Evolutionary conservation across 2,113 vertebrate species (phyloP).

Genomic region (Morone saxatilis): DNA sequence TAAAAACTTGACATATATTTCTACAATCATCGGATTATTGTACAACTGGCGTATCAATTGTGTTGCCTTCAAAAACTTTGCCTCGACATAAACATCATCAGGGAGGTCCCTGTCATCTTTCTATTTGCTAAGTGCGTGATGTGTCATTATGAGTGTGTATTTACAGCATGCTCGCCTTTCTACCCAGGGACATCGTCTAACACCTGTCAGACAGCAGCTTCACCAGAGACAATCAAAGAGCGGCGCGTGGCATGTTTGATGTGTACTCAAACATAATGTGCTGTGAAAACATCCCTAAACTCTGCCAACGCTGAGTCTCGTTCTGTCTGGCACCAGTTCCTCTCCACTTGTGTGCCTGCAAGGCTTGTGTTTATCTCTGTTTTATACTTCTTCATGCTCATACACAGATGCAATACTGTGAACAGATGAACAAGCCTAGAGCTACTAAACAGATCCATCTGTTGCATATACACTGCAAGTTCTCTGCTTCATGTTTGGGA

Average conservation of each 20-base stretch:
- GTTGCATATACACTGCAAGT: slow-evolving; percentile 32
- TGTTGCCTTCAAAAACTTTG: slow-evolving; percentile 61
- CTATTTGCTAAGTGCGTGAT: slow-evolving; percentile 63
- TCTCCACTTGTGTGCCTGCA: slow-evolving; percentile 35
- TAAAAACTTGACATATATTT: slow-evolving; percentile 51
- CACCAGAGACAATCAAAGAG: slow-evolving; percentile 91
- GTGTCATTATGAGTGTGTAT: slow-evolving; percentile 65
- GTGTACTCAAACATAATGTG: slow-evolving; percentile 88
- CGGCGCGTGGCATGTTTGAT: slow-evolving; percentile 90
- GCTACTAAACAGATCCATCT: slow-evolving; percentile 55
- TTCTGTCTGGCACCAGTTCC: slow-evolving; percentile 47
- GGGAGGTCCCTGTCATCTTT: slow-evolving; percentile 64
- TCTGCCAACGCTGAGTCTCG: slow-evolving; percentile 55
- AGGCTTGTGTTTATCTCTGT: slow-evolving; percentile 45
- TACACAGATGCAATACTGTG: slow-evolving; percentile 13
- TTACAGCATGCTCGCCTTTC: slow-evolving; percentile 49
- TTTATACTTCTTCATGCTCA: slow-evolving; percentile 44
- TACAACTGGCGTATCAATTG: slow-evolving; percentile 60
- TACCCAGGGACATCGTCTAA: slow-evolving; percentile 75
- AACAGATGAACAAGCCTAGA: slow-evolving; percentile 54
- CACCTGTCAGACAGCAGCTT: slow-evolving; percentile 91
- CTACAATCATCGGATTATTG: slow-evolving; percentile 51
- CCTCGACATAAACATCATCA: slow-evolving; percentile 50
- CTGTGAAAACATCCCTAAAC: slow-evolving; percentile 87
- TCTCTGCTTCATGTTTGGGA: slow-evolving; percentile 29